These are phyloP conservation scores for Galeopsomyia nigrocyanea DNA, from an alignment of 2,888 invertebrate genomes.

Conservation along the genomic window DNA sequence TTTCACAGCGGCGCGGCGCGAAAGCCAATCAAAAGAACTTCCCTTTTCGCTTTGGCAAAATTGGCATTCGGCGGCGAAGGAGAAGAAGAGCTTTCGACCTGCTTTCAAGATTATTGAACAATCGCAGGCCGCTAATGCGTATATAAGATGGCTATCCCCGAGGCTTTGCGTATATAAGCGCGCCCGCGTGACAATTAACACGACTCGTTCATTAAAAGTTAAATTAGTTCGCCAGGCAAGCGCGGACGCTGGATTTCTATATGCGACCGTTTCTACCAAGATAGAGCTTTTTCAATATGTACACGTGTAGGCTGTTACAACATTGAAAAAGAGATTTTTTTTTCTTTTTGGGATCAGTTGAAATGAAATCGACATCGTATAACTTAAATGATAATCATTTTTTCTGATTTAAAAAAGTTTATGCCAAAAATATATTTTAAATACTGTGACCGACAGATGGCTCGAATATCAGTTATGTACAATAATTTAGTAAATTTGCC, in stretches of 20 bases:
- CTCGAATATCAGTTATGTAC: too few species aligned
- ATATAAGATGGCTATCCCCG: slow-evolving; percentile 37
- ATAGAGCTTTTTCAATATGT: too few species aligned
- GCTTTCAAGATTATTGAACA: slow-evolving; percentile 48
- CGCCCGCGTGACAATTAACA: slow-evolving; percentile 40
- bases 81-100: slow-evolving; percentile 48
- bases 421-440: too few species aligned
- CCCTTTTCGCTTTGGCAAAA: slow-evolving; percentile 45
- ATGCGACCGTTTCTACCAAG: too few species aligned
- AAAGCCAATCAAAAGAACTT: slow-evolving; percentile 51
- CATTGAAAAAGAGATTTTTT: too few species aligned
- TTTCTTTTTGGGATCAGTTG: background rate
- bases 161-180: background rate
- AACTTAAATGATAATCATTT: background rate
- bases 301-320: too few species aligned
- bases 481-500: too few species aligned
- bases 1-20: slow-evolving; percentile 44
- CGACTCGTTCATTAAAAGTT: slow-evolving; percentile 46
- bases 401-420: too few species aligned
- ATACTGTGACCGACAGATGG: too few species aligned
- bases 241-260: slow-evolving; percentile 15
- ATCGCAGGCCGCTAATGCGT: slow-evolving; percentile 16
- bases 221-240: slow-evolving; percentile 41
- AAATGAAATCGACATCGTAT: background rate
- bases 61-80: slow-evolving; percentile 48